Base-by-base conservation (phyloP, 1,140 invertebrate species). In the Charaxes varanes region DNA sequence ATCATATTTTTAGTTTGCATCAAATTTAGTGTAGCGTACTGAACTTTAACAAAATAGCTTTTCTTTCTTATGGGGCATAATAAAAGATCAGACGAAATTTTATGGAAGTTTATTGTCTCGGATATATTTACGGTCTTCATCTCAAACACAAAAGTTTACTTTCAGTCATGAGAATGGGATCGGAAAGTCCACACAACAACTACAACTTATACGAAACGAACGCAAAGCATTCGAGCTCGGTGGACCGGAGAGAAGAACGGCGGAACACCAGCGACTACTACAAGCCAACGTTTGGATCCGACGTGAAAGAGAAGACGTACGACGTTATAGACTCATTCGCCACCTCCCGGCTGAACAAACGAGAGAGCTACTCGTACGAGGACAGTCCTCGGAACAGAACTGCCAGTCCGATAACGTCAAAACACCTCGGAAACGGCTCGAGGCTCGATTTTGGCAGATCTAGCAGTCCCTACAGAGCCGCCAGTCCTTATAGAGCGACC, bases 341-440 rank as follows among this genome's bases (percentile, higher is more conserved):
- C 4, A 70, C 66, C 8, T 67, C 69, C 4, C 69, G 65, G 44
- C 48, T 68, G 7, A 74, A 69, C 16, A 84, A 79, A 22, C 22
- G 36, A 2, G 44, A 47, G 10, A 47, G 12, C 24, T 47, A 54
- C 21, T 53, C 65, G 55, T 83, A 79, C 43, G 80, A 79, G 10
- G 84, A 85, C 27, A 84, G 70, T 51, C 68, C 83, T 2, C 59
- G 74, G 24, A 81, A 84, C 43, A 59, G 69, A 18, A 83, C 80
- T 2, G 77, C 80, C 0, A 85, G 84, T 64, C 84, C 84, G 3
- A 84, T 85, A 43, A 84, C 80, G 19, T 80, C 68, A 6, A 83
- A 84, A 49, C 72, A 84, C 60, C 62, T 83, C 17, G 81, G 78
- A 3, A 81, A 82, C 43, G 72, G 78, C 6, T 65, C 76, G 17